phyloP scores from a whole-genome alignment of 2,797 vertebrate genomes.

The Onychomys torridus region DNA sequence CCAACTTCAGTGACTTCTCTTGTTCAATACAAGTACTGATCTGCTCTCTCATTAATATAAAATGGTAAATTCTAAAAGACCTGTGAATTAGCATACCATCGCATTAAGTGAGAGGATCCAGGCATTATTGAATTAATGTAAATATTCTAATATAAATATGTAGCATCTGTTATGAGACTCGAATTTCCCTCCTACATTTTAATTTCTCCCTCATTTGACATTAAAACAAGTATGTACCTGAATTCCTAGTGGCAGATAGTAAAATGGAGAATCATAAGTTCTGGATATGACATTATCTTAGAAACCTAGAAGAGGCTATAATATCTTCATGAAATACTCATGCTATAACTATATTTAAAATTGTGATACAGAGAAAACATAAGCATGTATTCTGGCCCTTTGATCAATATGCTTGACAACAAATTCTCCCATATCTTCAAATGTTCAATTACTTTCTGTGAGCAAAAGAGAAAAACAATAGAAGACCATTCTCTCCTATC shows the following conservation, averaged over 20 bases:
- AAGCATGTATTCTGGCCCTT: too few relatives aligned
- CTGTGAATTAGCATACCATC: background rate
- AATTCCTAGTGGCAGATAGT: background rate
- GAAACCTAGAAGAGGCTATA: background rate
- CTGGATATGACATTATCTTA: background rate
- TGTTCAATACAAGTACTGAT: background rate
- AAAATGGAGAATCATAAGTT: background rate
- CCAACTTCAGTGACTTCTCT: background rate
- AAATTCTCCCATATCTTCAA: background rate
- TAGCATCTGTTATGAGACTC: background rate
- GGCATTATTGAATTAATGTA: too few relatives aligned
- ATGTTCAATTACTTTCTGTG: background rate
- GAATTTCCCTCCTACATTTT: background rate
- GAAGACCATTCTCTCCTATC: background rate
- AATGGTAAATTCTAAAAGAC: background rate
- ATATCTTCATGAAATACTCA: background rate
- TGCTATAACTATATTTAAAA: background rate
- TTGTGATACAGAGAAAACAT: background rate
- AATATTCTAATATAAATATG: background rate
- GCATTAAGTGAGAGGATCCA: background rate
- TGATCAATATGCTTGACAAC: background rate
- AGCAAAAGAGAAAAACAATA: background rate
- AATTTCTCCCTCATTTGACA: background rate
- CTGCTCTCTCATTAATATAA: background rate
- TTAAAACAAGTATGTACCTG: background rate